Evolutionary conservation across 2,888 invertebrate species (phyloP), one percentile per base, ranked within the genome.

Genomic region (Tubiluchus corallicola): DNA sequence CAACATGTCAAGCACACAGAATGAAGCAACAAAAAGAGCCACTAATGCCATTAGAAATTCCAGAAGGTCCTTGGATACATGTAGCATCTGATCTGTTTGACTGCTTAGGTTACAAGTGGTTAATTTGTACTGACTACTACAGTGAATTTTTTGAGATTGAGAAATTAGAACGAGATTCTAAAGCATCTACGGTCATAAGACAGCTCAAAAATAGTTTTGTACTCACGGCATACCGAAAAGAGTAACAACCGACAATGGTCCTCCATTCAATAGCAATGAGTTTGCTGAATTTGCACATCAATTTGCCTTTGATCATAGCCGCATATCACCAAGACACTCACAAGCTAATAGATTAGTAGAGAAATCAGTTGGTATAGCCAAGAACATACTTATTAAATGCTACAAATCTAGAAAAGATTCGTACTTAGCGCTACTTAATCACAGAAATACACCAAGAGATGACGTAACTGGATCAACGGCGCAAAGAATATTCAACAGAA

Each of bases 81-180:
- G 29, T 29, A 9, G 29, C 29, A 47, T 40, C 16, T 16, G 47
- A 48, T 21, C 21, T 48, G 18, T 48, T 48, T 48, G 47, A 48
- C n/a, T 48, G 29, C 17, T 5, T 37, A 21, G 43, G 41, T 2
- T 2, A 3, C 2, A 44, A 47, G 17, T 48, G 44, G 39, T 20
- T 48, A 3, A 48, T 44, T 3, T 17, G 17, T 4, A 19, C 41
- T 17, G 48, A 48, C 38, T 44, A 48, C 21, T 48, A 47, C 18
- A 39, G 40, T 13, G 47, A 47, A 19, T 47, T 17, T 18, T 47
- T 48, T 41, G 48, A 48, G 41, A 44, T 48, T 3, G 43, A 40
- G 13, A 29, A 9, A 29, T n/a, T n/a, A 29, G 9, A 17, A 4
- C 16, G 43, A 4, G 13, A 42, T 19, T 4, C 13, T 15, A 16